Evolutionary conservation across 2,113 vertebrate genomes (phyloP), one percentile per base, ranked within the genome.

Genomic region (Apodemus speciosus): DNA sequence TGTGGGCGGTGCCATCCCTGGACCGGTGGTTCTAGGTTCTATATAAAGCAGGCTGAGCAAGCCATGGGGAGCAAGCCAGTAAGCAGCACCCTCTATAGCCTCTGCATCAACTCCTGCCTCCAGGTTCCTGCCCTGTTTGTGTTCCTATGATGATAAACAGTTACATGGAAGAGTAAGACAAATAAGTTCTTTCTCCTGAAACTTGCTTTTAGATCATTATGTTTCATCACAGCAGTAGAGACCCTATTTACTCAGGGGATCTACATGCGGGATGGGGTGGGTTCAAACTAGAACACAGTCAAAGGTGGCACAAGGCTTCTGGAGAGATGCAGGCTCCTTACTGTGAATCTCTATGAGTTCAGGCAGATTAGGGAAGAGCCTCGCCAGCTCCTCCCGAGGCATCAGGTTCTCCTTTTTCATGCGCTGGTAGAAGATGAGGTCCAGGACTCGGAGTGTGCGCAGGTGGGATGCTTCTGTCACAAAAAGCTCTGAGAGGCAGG

Each of bases 291-390:
- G 25, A 80, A n/a, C 8, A 30, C 51, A 66, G 60, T 75, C 32
- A n/a, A 71, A 76, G 94, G 88, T 8, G 25, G 87, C 2, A 25
- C 60, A 64, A 69, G 7, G 35, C 43, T 7, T 2, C 9, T 8
- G n/a, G 6, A 51, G 30, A 40, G 62, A 0, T 0, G 3, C 2
- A 21, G 21, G n/a, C 6, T 53, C 95, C 99, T 98, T 76, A 99
- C 99, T 99, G 93, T 99, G 99, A 76, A 99, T 98, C 62, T 99
- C 98, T 6, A 99, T 99, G 90, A 99, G 98, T 40, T 99, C 99
- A 0, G 98, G 98, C 86, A 99, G 98, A 97, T 99, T 99, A 56
- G 99, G 99, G 96, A 99, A 99, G 96, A 99, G 99, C 79, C 98
- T 98, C 2, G 98, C 97, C 95, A 99, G 98, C 97, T 99, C 99